These are phyloP conservation scores for Saccopteryx bilineata DNA, from an alignment of 2,113 vertebrate species.

Conservation along the genomic window DNA sequence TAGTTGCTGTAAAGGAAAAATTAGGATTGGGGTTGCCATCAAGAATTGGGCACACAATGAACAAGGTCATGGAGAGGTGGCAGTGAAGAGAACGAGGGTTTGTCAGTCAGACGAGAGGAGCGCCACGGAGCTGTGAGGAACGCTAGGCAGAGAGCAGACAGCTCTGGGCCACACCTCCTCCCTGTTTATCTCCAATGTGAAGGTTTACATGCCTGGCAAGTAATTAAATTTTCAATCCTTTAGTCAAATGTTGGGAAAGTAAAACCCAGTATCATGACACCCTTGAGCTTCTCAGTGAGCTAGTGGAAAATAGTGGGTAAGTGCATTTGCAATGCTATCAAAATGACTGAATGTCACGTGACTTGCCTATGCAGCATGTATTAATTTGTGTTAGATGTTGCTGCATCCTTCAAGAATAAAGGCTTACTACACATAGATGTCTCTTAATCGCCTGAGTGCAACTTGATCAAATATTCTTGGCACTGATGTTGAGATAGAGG, in stretches of 20 bases:
- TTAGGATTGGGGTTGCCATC: background rate
- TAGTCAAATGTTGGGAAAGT: constrained; percentile 15
- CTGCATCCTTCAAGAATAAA: background rate
- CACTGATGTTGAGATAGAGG: background rate
- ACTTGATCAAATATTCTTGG: background rate
- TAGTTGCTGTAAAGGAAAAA: background rate
- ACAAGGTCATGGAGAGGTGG: background rate
- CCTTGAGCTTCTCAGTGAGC: background rate
- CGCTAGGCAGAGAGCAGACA: background rate
- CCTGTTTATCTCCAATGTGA: background rate
- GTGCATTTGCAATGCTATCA: background rate
- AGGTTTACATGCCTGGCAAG: background rate
- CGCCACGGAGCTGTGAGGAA: background rate
- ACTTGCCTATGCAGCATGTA: background rate
- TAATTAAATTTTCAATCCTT: background rate
- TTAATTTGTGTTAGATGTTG: background rate
- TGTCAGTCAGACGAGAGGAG: background rate
- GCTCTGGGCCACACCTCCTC: background rate
- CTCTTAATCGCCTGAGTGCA: constrained; percentile 6
- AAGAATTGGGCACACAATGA: background rate
- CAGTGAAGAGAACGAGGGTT: background rate
- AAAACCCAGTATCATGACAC: background rate
- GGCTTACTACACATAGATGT: background rate
- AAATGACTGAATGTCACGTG: background rate
- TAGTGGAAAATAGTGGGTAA: background rate